phyloP scores from a whole-genome alignment of 2,888 invertebrate genomes.

The Trichogramma dendrolimi region DNA sequence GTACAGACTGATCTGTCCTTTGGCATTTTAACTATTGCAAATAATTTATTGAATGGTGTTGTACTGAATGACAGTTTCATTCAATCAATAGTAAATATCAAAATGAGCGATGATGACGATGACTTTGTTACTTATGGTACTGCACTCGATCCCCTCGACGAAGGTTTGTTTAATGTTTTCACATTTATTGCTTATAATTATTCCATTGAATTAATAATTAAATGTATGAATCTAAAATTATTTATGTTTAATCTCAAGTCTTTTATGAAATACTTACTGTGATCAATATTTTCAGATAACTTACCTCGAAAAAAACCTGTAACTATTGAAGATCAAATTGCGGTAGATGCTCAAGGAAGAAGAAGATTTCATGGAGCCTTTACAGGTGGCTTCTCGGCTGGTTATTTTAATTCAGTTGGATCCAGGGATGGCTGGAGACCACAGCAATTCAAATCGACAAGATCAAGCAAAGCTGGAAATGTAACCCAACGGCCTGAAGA shows the following conservation, averaged over 20 bases:
- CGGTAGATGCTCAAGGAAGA: conserved; percentile 82
- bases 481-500: conserved; percentile 74
- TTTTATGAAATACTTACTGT: conserved; percentile 27
- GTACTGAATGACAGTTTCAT: no score
- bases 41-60: no score
- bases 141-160: conserved; percentile 75
- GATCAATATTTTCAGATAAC: conserved; percentile 58
- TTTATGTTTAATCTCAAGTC: conserved; percentile 1
- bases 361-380: conserved; percentile 97
- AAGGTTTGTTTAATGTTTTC: conserved; percentile 59
- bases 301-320: conserved; percentile 76
- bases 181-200: not conserved
- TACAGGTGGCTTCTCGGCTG: conserved; percentile 97
- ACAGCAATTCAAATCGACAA: conserved; percentile 82
- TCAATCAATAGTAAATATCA: not conserved
- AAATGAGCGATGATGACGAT: conserved; percentile 59
- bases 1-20: no score
- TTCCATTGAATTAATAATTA: not conserved
- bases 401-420: conserved; percentile 95
- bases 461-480: conserved; percentile 63
- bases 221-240: not conserved
- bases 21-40: no score
- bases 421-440: conserved; percentile 95
- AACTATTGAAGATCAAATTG: conserved; percentile 80
- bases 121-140: conserved; percentile 73